Conservation (phyloP, 2,888 invertebrate genomes). For the Agrochola circellaris region DNA sequence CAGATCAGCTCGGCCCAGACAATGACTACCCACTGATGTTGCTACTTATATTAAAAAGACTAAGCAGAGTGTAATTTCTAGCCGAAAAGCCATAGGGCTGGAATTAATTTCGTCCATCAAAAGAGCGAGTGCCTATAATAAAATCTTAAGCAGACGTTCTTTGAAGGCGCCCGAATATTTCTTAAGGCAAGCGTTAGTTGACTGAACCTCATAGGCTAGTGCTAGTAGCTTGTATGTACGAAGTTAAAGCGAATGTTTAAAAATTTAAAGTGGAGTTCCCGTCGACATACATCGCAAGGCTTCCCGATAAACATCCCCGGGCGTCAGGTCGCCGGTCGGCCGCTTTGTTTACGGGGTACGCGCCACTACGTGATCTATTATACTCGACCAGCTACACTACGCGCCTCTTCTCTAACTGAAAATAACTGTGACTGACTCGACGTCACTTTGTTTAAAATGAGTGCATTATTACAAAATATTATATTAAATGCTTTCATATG, state of each 20-base stretch:
- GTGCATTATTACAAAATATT: neutral
- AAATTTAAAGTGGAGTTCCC: constrained; percentile 82
- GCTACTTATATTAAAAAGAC: neutral
- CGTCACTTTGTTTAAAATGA: constrained; percentile 29
- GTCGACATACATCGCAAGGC: constrained; percentile 78
- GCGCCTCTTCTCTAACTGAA: constrained; percentile 55
- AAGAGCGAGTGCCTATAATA: neutral
- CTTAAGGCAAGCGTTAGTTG: constrained; percentile 38
- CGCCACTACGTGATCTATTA: constrained; percentile 74
- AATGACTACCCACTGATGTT: neutral
- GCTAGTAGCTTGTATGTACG: constrained; percentile 62
- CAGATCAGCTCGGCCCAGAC: neutral
- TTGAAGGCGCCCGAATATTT: constrained; percentile 18
- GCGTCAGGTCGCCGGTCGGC: constrained; percentile 74
- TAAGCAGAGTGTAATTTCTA: neutral
- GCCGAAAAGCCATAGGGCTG: neutral
- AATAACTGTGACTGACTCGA: constrained; percentile 61
- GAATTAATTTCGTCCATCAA: neutral
- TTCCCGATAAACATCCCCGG: constrained; percentile 85
- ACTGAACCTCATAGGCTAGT: constrained; percentile 55
- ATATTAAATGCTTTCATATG: too few species aligned
- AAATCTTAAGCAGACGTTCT: constrained; percentile 21
- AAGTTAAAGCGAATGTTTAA: constrained; percentile 77
- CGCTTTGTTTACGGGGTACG: constrained; percentile 78
- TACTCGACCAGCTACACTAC: constrained; percentile 55